phyloP scores from a whole-genome alignment of 2,113 vertebrate genomes.

The Cercocebus atys region DNA sequence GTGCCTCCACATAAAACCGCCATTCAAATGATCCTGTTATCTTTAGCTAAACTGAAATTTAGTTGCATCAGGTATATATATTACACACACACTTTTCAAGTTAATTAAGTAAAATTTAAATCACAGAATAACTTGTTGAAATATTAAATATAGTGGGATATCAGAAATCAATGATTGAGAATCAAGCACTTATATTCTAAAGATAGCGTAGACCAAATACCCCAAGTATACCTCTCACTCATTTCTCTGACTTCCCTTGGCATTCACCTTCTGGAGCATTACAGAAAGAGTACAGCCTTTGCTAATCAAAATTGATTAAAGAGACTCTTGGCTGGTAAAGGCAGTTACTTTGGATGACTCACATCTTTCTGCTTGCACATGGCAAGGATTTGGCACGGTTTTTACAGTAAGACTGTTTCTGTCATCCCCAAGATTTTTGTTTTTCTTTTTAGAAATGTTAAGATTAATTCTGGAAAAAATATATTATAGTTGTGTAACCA shows the following conservation, averaged over 20 bases:
- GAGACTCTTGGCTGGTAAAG: not conserved
- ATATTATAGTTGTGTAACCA: not conserved
- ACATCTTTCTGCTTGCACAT: not conserved
- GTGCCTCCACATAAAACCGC: not conserved
- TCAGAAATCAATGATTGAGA: not conserved
- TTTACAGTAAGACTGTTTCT: not conserved
- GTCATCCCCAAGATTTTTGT: not conserved
- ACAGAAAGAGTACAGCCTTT: not conserved
- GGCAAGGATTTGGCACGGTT: not conserved
- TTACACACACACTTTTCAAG: not conserved
- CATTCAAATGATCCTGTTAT: not conserved
- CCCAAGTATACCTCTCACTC: not conserved
- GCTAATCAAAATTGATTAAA: not conserved
- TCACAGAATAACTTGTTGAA: not conserved
- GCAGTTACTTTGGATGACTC: not conserved
- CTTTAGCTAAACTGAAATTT: conserved; percentile 3
- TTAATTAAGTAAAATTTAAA: not conserved
- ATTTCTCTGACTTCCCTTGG: not conserved
- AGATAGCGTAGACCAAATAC: not conserved
- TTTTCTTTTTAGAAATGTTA: not conserved
- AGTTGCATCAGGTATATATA: not conserved
- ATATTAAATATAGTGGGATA: not conserved
- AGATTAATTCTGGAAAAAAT: not conserved
- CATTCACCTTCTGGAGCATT: not conserved
- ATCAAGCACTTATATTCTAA: not conserved